phyloP scores from a whole-genome alignment of 2,888 invertebrate genomes.

The Lasioglossum morio region DNA sequence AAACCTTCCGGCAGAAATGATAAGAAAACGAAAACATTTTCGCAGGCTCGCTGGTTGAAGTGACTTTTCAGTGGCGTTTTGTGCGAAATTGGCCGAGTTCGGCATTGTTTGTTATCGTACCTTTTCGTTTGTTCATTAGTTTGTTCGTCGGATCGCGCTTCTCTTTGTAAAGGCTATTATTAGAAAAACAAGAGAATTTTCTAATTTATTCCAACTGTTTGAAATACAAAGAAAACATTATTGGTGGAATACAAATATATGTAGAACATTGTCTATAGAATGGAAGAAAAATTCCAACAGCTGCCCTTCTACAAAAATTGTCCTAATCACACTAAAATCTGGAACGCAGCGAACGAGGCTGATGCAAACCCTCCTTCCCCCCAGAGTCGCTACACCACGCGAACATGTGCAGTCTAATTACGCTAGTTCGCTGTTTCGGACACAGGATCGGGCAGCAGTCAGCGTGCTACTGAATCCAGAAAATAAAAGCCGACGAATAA shows the following conservation, averaged over 20 bases:
- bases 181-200: background rate
- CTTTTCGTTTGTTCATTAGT: background rate
- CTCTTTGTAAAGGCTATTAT: too few relatives aligned
- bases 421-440: background rate
- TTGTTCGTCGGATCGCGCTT: too few relatives aligned
- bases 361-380: background rate
- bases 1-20: background rate
- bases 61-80: background rate
- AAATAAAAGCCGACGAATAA: background rate
- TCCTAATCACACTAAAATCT: background rate
- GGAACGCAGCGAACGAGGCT: background rate
- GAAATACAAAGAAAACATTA: too few relatives aligned
- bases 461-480: background rate
- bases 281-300: background rate
- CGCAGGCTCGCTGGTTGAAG: background rate
- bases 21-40: background rate
- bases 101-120: background rate
- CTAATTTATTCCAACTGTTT: background rate
- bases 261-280: too few relatives aligned
- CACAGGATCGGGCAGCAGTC: background rate
- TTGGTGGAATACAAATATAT: too few relatives aligned
- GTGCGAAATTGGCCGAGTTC: too few relatives aligned
- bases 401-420: conserved; percentile 5
- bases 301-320: background rate
- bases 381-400: background rate